phyloP scores from a whole-genome alignment of 2,113 vertebrate species.

The Tachuris rubrigastra region DNA sequence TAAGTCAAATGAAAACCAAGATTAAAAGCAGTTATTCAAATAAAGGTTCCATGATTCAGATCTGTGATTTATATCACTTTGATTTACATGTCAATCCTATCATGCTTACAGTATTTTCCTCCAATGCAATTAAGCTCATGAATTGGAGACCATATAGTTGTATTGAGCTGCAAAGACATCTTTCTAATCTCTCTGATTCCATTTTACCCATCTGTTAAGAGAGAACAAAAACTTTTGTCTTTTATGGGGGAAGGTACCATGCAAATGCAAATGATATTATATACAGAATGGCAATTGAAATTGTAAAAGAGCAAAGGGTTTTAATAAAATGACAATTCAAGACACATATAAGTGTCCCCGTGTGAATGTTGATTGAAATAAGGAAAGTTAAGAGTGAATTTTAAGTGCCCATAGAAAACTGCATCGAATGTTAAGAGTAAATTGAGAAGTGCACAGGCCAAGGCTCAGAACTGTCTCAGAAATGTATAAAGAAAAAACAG shows the following conservation, averaged over 20 bases:
- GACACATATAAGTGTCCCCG: background rate
- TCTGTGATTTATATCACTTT: conserved; percentile 20
- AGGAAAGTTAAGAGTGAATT: conserved; percentile 42
- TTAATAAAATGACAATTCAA: conserved; percentile 51
- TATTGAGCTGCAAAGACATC: background rate
- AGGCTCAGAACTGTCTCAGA: background rate
- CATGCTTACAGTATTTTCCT: background rate
- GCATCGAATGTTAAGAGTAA: conserved; percentile 21
- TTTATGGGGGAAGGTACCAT: conserved; percentile 26
- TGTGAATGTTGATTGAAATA: conserved; percentile 29
- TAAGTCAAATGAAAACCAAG: conserved; percentile 3
- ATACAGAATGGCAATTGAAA: conserved; percentile 30
- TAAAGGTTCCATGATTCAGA: background rate
- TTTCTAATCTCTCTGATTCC: conserved; percentile 3
- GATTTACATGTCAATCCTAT: conserved; percentile 20
- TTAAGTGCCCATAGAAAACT: conserved; percentile 30
- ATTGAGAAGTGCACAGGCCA: conserved; percentile 9
- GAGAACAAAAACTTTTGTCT: conserved; percentile 36
- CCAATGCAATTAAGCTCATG: background rate
- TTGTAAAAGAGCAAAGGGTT: conserved; percentile 26
- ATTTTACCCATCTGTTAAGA: conserved; percentile 39
- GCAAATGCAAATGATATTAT: conserved; percentile 52
- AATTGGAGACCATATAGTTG: background rate
- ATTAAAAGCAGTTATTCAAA: conserved; percentile 16
- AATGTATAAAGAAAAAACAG: conserved; percentile 20